A percentile compares a stretch with the other conserved stretches of the same genome.
phyloP scores from a whole-genome alignment of 92 coral and sea anemone species.

The Pocillopora grandis region DNA sequence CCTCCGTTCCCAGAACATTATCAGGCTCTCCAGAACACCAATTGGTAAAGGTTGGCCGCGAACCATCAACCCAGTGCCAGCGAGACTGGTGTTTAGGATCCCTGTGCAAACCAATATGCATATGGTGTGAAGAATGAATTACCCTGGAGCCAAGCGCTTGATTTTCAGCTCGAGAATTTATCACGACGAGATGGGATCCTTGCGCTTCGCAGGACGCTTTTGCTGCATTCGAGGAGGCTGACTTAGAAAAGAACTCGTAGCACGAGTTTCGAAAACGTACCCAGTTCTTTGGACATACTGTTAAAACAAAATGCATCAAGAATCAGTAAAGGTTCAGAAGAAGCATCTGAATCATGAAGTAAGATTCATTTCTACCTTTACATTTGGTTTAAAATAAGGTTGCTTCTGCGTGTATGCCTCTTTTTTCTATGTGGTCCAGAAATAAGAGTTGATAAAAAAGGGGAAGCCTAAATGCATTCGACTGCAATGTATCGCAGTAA shows the following conservation, averaged over 20 bases:
- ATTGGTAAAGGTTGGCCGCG: background rate
- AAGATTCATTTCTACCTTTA: too few relatives aligned
- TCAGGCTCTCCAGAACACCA: conserved; percentile 11
- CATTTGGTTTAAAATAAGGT: too few relatives aligned
- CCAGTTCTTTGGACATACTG: conserved; percentile 15
- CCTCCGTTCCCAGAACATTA: background rate
- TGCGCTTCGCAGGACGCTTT: conserved; percentile 16
- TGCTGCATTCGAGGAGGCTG: background rate
- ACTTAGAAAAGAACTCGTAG: too few relatives aligned
- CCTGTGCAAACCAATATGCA: conserved; percentile 10
- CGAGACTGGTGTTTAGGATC: background rate
- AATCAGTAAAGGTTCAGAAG: too few relatives aligned
- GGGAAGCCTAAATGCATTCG: too few relatives aligned
- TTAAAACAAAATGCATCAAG: background rate
- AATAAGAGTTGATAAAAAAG: too few relatives aligned
- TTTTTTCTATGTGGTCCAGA: too few relatives aligned
- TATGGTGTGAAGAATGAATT: background rate
- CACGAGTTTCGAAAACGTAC: too few relatives aligned
- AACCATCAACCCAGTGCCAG: conserved; percentile 11
- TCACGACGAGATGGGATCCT: conserved; percentile 1
- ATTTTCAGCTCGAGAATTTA: background rate
- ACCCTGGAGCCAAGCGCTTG: background rate
- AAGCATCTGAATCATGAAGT: too few relatives aligned
- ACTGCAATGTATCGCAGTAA: too few relatives aligned
- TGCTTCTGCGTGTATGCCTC: too few relatives aligned